Percentiles rank a stretch among this genome's conserved stretches.
Conservation (phyloP, 2,113 vertebrate genomes). For the Heloderma charlesbogerti region DNA sequence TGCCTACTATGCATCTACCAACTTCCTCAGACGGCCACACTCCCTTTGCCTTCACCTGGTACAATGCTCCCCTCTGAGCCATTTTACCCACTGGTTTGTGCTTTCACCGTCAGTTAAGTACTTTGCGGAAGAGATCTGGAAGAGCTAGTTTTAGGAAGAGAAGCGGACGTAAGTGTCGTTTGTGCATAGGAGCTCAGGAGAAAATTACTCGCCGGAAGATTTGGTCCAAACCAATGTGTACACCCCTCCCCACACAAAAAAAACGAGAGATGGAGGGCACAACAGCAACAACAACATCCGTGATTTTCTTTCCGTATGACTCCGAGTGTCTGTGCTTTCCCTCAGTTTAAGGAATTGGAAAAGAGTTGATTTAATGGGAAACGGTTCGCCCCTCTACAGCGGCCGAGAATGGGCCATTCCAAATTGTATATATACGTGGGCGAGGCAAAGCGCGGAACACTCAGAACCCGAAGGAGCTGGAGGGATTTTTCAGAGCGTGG, state of each 20-base stretch:
- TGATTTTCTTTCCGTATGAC: accelerated
- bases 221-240: conserved; percentile 44
- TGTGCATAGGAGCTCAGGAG: conserved; percentile 28
- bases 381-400: accelerated
- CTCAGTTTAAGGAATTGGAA: accelerated
- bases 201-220: neutral
- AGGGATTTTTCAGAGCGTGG: accelerated
- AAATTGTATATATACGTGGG: accelerated
- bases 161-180: neutral
- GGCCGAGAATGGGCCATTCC: conserved; percentile 48
- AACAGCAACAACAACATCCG: accelerated
- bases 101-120: neutral
- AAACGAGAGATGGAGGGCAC: neutral
- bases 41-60: accelerated
- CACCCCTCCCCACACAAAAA: neutral
- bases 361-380: accelerated
- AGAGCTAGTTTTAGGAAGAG: accelerated
- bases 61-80: accelerated
- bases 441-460: neutral
- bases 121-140: neutral
- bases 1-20: too few species aligned
- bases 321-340: accelerated
- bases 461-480: neutral
- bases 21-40: neutral
- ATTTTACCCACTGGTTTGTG: neutral